These are phyloP conservation scores for Eristalis tenax DNA, from an alignment of 2,888 invertebrate genomes.

Conservation along the genomic window DNA sequence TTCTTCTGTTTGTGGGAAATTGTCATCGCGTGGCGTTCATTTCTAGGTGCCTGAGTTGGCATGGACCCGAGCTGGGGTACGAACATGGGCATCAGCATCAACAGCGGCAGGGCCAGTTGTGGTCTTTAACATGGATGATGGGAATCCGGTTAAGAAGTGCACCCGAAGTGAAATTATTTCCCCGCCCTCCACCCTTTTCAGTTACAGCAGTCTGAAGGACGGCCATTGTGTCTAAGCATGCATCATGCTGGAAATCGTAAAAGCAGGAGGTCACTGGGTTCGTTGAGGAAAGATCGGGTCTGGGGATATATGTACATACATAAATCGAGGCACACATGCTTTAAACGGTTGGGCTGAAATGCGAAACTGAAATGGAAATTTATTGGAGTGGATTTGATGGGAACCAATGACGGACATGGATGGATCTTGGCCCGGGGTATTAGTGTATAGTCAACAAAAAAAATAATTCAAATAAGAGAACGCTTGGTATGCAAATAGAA, in stretches of 20 bases:
- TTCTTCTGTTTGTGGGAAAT: conserved; percentile 46
- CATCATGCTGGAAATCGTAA: conserved; percentile 5
- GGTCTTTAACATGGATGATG: conserved; percentile 64
- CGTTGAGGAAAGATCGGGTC: not conserved
- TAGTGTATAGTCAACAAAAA: not conserved
- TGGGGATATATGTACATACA: not conserved
- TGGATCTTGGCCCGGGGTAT: not conserved
- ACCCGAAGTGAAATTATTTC: conserved; percentile 46
- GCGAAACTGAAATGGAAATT: conserved; percentile 38
- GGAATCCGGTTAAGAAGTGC: conserved; percentile 67
- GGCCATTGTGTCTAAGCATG: not conserved
- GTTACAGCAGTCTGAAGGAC: not conserved
- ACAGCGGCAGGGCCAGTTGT: conserved; percentile 26
- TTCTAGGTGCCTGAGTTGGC: conserved; percentile 34
- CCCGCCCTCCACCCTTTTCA: not conserved
- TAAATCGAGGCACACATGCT: conserved; percentile 16
- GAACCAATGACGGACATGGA: conserved; percentile 8
- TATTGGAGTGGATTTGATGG: conserved; percentile 17
- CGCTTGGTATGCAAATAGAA: not conserved
- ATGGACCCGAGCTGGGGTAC: conserved; percentile 6
- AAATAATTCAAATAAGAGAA: not conserved
- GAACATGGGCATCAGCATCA: not conserved
- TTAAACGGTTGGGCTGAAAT: conserved; percentile 34
- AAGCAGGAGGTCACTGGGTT: conserved; percentile 3
- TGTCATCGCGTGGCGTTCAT: conserved; percentile 64